Evolutionary conservation across 1,140 invertebrate species (phyloP).

Genomic region (Drosophila parvula): DNA sequence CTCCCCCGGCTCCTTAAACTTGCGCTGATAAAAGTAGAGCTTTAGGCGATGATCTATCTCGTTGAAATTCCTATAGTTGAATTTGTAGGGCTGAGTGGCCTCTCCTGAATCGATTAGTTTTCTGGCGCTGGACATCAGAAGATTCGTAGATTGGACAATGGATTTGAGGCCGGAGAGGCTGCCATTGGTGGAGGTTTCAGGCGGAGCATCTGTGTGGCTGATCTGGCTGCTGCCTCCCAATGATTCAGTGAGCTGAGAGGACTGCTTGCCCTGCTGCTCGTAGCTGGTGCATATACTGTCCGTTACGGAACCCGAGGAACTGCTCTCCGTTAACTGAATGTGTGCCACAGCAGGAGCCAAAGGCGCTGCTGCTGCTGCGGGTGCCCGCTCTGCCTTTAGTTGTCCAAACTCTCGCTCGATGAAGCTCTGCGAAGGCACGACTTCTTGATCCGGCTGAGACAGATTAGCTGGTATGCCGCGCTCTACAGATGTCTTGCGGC

Average conservation of each 20-base stretch:
- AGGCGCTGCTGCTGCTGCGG: not conserved
- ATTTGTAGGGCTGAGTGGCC: slow-evolving; percentile 82
- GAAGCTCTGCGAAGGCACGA: slow-evolving; percentile 53
- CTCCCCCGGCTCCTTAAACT: slow-evolving; percentile 86
- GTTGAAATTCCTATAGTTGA: slow-evolving; percentile 86
- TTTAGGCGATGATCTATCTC: slow-evolving; percentile 87
- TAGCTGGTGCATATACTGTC: slow-evolving; percentile 87
- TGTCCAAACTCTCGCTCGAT: slow-evolving; percentile 62
- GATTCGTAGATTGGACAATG: slow-evolving; percentile 79
- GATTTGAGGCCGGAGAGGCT: slow-evolving; percentile 45
- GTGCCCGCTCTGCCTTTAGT: slow-evolving; percentile 17
- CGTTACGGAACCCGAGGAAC: slow-evolving; percentile 87
- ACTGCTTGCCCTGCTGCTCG: slow-evolving; percentile 83
- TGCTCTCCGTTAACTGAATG: slow-evolving; percentile 86
- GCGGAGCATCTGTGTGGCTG: slow-evolving; percentile 1
- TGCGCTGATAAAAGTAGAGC: slow-evolving; percentile 85
- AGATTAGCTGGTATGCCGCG: slow-evolving; percentile 44
- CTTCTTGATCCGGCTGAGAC: slow-evolving; percentile 50
- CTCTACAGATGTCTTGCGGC: slow-evolving; percentile 77
- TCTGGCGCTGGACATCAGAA: slow-evolving; percentile 76
- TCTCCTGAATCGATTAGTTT: slow-evolving; percentile 51
- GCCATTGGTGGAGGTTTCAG: slow-evolving; percentile 13
- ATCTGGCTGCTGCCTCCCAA: slow-evolving; percentile 3
- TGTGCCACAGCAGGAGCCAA: slow-evolving; percentile 38
- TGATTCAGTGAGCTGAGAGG: slow-evolving; percentile 34